A percentile compares a stretch with the other conserved stretches of the same genome.
These are phyloP conservation scores for Cecropterus lyciades DNA, from an alignment of 1,140 invertebrate species.

Conservation along the genomic window DNA sequence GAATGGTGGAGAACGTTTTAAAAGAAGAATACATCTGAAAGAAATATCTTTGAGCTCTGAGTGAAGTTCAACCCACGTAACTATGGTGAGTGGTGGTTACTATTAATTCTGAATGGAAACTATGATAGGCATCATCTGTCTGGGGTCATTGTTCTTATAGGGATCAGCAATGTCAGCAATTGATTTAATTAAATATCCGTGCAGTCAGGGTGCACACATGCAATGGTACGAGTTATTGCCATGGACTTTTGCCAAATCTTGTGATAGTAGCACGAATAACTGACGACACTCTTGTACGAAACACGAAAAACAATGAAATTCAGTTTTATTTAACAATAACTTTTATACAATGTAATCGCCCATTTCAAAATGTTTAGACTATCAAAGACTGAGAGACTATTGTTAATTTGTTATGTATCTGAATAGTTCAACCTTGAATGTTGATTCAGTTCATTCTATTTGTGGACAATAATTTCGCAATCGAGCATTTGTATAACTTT, in stretches of 20 bases:
- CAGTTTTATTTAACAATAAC: not conserved
- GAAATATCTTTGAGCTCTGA: not conserved
- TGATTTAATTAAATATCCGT: constrained; percentile 62
- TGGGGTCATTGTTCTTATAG: constrained; percentile 59
- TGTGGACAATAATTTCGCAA: constrained; percentile 12
- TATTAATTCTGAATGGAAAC: constrained; percentile 17
- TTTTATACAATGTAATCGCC: constrained; percentile 4
- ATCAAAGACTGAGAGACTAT: not conserved
- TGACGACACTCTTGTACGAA: constrained; percentile 34
- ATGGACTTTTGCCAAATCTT: constrained; percentile 72
- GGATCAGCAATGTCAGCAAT: constrained; percentile 44
- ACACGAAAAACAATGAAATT: not conserved
- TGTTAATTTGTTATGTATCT: not conserved
- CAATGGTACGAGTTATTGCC: constrained; percentile 38
- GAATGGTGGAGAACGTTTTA: constrained; percentile 39
- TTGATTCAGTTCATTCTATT: constrained; percentile 3
- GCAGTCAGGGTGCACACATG: constrained; percentile 38
- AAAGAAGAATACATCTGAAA: constrained; percentile 11
- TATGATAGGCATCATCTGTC: constrained; percentile 18
- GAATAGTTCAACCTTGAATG: constrained; percentile 10
- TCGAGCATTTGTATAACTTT: not conserved
- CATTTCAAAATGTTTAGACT: not conserved
- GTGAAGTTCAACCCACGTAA: constrained; percentile 40
- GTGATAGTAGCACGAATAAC: constrained; percentile 52
- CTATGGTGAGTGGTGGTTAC: constrained; percentile 59